Evolutionary conservation across 2,888 invertebrate species (phyloP).

Genomic region (Drosophila greeni): DNA sequence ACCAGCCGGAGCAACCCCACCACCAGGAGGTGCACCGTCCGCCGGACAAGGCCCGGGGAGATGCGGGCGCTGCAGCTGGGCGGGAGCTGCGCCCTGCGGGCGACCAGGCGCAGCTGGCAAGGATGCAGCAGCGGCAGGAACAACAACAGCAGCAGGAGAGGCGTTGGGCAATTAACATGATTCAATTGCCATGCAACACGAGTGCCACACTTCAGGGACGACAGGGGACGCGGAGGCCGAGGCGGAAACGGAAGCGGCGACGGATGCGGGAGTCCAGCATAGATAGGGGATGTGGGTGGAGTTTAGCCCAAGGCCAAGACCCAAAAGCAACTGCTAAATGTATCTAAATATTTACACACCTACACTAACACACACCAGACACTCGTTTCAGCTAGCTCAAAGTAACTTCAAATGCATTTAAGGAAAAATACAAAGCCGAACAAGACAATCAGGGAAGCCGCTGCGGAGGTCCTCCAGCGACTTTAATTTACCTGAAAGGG

Average conservation of each 20-base stretch:
- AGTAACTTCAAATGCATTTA: slow-evolving; percentile 50
- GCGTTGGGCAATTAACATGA: slow-evolving; percentile 71
- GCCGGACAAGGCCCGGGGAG: slow-evolving; percentile 40
- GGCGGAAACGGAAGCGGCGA: slow-evolving; percentile 1
- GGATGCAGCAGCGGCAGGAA: slow-evolving; percentile 33
- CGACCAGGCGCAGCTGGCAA: slow-evolving; percentile 33
- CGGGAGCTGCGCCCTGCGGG: slow-evolving; percentile 42
- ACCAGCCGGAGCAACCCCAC: slow-evolving; percentile 9
- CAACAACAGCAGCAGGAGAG: slow-evolving; percentile 56
- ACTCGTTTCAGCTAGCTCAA: slow-evolving; percentile 50
- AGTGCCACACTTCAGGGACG: slow-evolving; percentile 70
- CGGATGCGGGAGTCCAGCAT: slow-evolving; percentile 20
- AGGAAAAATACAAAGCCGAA: slow-evolving; percentile 22
- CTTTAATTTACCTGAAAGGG: not conserved
- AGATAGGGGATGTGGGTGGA: slow-evolving; percentile 35
- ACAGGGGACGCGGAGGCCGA: slow-evolving; percentile 20
- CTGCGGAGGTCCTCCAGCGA: not conserved
- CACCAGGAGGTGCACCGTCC: slow-evolving; percentile 19
- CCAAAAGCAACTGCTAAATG: slow-evolving; percentile 57
- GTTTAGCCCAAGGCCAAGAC: slow-evolving; percentile 61
- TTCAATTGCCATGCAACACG: slow-evolving; percentile 71
- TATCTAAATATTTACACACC: slow-evolving; percentile 58
- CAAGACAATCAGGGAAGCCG: slow-evolving; percentile 13
- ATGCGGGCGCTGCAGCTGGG: slow-evolving; percentile 36
- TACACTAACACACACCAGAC: slow-evolving; percentile 43